Percentiles rank a stretch among this genome's conserved stretches.
phyloP scores from a whole-genome alignment of 1,140 invertebrate genomes.

The Drosophila novamexicana region DNA sequence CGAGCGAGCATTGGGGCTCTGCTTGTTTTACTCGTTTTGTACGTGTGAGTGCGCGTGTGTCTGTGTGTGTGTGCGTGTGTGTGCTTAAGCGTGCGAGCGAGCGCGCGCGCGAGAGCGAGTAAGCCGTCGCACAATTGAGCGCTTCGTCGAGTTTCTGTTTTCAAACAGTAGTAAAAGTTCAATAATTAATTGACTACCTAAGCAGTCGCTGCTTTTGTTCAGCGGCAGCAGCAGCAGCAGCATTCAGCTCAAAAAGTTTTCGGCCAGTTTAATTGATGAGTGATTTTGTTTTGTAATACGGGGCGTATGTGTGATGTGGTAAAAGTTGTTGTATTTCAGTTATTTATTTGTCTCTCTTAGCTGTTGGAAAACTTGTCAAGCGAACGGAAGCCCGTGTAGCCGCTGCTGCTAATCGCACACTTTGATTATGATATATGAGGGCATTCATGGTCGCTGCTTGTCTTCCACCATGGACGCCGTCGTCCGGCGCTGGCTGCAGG shows the following conservation, averaged over 20 bases:
- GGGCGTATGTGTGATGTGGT: slow-evolving; percentile 37
- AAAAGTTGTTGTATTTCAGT: slow-evolving; percentile 27
- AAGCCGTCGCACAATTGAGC: slow-evolving; percentile 60
- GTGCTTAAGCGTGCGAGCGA: slow-evolving; percentile 5
- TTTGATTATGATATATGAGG: slow-evolving; percentile 58
- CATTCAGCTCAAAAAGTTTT: slow-evolving; percentile 24
- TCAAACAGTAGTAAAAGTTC: slow-evolving; percentile 73
- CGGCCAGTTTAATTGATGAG: slow-evolving; percentile 53
- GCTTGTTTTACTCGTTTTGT: slow-evolving; percentile 12
- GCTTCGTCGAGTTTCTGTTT: slow-evolving; percentile 46
- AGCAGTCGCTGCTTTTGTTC: slow-evolving; percentile 54
- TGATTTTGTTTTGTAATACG: slow-evolving; percentile 66
- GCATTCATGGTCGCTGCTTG: slow-evolving; percentile 40
- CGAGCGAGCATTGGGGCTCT: slow-evolving; percentile 45
- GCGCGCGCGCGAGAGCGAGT: slow-evolving; percentile 13
- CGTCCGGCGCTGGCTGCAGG: not conserved
- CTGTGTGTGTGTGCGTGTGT: slow-evolving; percentile 24
- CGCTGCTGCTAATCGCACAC: slow-evolving; percentile 45
- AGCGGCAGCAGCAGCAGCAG: not conserved
- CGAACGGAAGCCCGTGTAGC: slow-evolving; percentile 49
- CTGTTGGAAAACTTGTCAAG: slow-evolving; percentile 24
- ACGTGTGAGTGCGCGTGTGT: slow-evolving; percentile 21
- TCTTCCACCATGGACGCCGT: slow-evolving; percentile 4
- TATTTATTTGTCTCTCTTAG: not conserved
- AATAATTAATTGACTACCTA: slow-evolving; percentile 73